Conservation (phyloP, 2,113 vertebrate species). For the Stictonetta naevosa region DNA sequence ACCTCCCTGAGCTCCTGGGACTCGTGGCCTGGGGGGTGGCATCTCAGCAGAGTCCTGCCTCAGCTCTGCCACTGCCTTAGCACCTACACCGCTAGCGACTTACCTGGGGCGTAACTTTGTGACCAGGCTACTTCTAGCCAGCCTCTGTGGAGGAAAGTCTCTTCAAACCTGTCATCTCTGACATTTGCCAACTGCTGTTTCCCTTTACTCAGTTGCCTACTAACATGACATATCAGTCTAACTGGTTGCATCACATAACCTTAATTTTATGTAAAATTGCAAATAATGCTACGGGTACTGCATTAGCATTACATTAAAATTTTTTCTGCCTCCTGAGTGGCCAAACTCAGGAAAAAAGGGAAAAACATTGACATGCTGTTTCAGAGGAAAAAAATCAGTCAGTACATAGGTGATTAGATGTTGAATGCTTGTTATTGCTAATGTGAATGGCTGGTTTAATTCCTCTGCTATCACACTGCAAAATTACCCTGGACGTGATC, state of each 20-base stretch:
- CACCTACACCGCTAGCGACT: neutral
- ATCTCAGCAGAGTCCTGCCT: neutral
- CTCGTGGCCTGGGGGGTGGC: fast-evolving
- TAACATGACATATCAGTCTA: neutral
- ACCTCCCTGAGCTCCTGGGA: neutral
- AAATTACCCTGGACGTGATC: neutral
- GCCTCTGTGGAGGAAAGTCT: neutral
- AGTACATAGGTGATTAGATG: neutral
- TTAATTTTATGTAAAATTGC: neutral
- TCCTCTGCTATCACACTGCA: neutral
- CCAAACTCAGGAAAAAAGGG: neutral
- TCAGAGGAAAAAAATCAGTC: neutral
- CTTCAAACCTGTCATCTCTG: neutral
- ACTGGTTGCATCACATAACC: neutral
- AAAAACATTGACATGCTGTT: neutral
- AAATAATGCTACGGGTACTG: neutral
- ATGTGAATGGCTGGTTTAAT: conserved; percentile 1
- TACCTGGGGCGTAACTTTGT: neutral
- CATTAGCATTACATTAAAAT: neutral
- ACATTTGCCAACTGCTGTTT: neutral
- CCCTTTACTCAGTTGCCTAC: neutral
- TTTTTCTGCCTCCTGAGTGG: neutral
- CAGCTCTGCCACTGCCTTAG: neutral
- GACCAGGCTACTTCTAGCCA: neutral
- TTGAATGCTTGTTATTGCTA: neutral